These are phyloP conservation scores for Conistra vaccinii DNA, from an alignment of 2,888 invertebrate species.

Conservation along the genomic window DNA sequence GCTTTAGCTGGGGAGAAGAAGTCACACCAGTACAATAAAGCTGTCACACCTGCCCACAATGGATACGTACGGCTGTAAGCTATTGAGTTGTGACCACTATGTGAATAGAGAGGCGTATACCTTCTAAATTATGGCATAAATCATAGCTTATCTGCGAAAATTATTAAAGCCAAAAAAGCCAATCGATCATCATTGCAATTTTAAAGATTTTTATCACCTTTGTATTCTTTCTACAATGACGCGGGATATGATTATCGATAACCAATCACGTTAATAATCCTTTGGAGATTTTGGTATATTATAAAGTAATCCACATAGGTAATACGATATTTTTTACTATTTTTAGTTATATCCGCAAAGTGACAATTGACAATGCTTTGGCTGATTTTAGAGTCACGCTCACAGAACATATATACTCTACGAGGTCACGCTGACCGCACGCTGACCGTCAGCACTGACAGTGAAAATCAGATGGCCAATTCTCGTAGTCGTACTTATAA, in stretches of 20 bases:
- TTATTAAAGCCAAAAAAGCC: slow-evolving; percentile 2
- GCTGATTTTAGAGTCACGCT: too few species aligned
- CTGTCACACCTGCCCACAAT: too few species aligned
- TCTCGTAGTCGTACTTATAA: too few species aligned
- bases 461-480: too few species aligned
- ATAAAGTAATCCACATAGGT: not conserved
- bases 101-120: not conserved
- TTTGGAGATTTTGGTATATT: slow-evolving; percentile 10
- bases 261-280: slow-evolving; percentile 20
- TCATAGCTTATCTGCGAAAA: slow-evolving; percentile 2
- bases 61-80: too few species aligned
- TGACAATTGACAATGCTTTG: too few species aligned
- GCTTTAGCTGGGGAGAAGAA: too few species aligned
- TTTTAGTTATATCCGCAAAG: slow-evolving; percentile 1
- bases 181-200: slow-evolving; percentile 43
- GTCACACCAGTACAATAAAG: too few species aligned
- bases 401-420: too few species aligned
- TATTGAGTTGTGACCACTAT: too few species aligned
- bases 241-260: slow-evolving; percentile 22
- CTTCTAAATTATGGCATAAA: not conserved
- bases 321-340: not conserved
- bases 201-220: slow-evolving; percentile 24
- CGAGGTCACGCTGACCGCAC: too few species aligned
- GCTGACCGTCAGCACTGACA: too few species aligned
- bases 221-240: slow-evolving; percentile 31